Base-by-base conservation (phyloP, 2,888 invertebrate genomes). In the Hydraecia micacea region DNA sequence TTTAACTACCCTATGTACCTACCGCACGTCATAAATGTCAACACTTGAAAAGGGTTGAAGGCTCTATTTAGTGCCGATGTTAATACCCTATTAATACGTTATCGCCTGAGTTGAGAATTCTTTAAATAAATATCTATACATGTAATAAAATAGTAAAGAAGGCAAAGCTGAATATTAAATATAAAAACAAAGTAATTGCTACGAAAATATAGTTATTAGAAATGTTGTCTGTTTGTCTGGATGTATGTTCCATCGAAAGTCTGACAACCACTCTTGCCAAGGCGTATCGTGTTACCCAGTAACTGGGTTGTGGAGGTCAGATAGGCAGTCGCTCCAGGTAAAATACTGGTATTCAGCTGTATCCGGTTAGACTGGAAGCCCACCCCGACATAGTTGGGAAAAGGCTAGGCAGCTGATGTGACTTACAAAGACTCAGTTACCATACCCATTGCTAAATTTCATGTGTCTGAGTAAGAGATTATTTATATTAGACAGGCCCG, bases 11-110 rank as follows among this genome's bases (percentile, higher is more conserved):
- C 28, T 55, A 32, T 60, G 52, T 80, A 66, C 60, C 71, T 67
- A 80, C 7, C 55, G 46, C 42, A 32, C 77, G 77, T 67, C 52
- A 81, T 81, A 71, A 81, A 81, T 67, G 81, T 71, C 80, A 81
- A n/a, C 60, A 46, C 49, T 18, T 70, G 81, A 76, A 80, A 81
- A 81, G 80, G 77, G 81, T 81, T 52, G 39, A 71, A 62, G 49
- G 42, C 52, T 70, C 70, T 81, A 75, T 81, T 70, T 32, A 58
- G 66, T 55, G 39, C 6, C 58, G 25, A 65, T 42, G 36, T 62
- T 70, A 25, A 36, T 74, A 68, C 11, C 1, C 25, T 74, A 46
- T 67, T 65, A 72, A 66, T 39, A 39, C 1, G 28, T 13, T 63
- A 58, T 49, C n/a, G 39, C 60, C 39, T 28, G 2, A 55, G 8